phyloP scores from a whole-genome alignment of 2,888 invertebrate genomes.

The Altica lythri region DNA sequence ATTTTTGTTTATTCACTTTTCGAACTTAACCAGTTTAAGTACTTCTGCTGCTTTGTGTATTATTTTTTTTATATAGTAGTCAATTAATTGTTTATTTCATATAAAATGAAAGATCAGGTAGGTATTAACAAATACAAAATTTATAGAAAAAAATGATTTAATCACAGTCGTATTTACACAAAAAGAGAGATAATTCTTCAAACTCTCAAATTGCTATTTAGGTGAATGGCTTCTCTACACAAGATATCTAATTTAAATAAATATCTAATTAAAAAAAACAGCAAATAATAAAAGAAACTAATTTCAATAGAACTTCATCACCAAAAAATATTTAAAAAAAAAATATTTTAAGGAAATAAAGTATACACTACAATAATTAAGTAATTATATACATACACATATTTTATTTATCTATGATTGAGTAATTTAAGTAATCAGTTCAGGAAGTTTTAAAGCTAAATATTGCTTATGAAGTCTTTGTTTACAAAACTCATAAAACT shows the following conservation, averaged over 20 bases:
- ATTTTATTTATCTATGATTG: neutral
- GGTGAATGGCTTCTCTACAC: neutral
- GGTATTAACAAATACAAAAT: too few relatives aligned
- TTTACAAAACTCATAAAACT: constrained; percentile 88
- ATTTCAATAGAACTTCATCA: neutral
- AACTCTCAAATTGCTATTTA: neutral
- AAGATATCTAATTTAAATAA: neutral
- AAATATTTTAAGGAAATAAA: neutral
- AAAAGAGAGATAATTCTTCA: neutral
- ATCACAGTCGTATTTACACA: constrained; percentile 2
- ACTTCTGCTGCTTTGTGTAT: too few relatives aligned
- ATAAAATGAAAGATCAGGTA: too few relatives aligned
- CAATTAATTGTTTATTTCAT: too few relatives aligned
- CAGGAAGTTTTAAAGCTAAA: constrained; percentile 67
- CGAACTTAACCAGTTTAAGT: too few relatives aligned
- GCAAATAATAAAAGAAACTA: neutral
- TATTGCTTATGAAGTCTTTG: constrained; percentile 83
- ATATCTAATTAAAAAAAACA: neutral
- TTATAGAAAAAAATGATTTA: too few relatives aligned
- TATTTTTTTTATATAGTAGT: too few relatives aligned
- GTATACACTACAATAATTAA: neutral
- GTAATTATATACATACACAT: neutral
- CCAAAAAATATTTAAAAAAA: too few relatives aligned
- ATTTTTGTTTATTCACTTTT: too few relatives aligned
- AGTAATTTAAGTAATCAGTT: constrained; percentile 19